Evolutionary conservation across 2,797 vertebrate species (phyloP), one percentile per base, ranked within the genome.

Genomic region (Lateolabrax maculatus): DNA sequence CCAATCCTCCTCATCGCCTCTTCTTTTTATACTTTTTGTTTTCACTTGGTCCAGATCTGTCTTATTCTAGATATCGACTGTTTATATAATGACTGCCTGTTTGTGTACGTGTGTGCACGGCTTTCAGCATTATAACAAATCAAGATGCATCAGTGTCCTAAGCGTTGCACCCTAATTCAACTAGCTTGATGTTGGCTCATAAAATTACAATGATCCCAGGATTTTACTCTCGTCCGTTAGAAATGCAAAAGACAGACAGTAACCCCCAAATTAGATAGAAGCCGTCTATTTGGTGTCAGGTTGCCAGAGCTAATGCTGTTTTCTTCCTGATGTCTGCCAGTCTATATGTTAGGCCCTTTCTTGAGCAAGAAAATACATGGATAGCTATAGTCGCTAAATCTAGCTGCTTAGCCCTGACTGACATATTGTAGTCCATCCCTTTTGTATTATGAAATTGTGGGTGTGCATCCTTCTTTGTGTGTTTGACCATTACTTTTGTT

Each of bases 41-140:
- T 63, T 69, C 52, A 64, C 55, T 63, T 44, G 5, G 51, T 68
- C 81, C 60, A 84, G 69, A 86, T 84, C 56, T 75, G 58, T 74
- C 52, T 88, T 57, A 18, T 60, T 34, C 31, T 79, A 51, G 39
- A 81, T 71, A 65, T 78, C 46, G 31, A 37, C 23, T 83, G 65
- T 90, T 87, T 87, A 81, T 71, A 46, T 87, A 89, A 86, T 78
- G 61, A 52, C 65, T 41, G n/a, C 25, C 31, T 86, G 8, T 81
- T 34, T 80, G 34, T 83, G 46, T 56, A 72, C 6, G 37, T 15
- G 31, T 34, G 15, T 84, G 56, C 71, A 29, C 31, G 9, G 80
- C 21, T 71, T 79, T 73, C 8, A 71, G 41, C 36, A 46, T 84
- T 68, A 48, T 25, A 65, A 75, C 81, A 51, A 75, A 80, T 79